Evolutionary conservation across 37 sponge, comb jelly and placozoan genomes (phyloP).

Genomic region (Ephydatia muelleri): DNA sequence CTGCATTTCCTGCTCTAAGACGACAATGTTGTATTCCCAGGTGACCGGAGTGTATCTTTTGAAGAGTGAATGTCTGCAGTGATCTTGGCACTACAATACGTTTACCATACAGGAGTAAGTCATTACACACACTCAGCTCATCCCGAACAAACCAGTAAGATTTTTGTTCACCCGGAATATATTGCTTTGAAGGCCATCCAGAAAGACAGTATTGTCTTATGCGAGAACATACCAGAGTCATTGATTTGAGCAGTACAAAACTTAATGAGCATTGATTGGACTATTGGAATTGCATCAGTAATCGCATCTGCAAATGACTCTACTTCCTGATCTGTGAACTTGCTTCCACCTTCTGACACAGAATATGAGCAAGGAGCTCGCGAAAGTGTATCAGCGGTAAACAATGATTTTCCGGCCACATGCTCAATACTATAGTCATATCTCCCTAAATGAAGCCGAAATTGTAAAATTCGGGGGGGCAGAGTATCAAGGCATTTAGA

Average conservation of each 20-base stretch:
- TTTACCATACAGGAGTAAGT: conserved; percentile 17
- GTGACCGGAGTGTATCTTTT: conserved; percentile 27
- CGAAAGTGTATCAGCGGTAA: conserved; percentile 28
- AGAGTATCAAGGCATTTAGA: conserved; percentile 15
- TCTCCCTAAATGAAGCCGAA: conserved; percentile 13
- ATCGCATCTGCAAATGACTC: not conserved
- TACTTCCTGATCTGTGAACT: conserved; percentile 15
- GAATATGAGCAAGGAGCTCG: conserved; percentile 6
- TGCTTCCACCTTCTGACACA: not conserved
- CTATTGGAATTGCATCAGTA: conserved; percentile 12
- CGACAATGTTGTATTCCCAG: conserved; percentile 28
- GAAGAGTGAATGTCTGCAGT: conserved; percentile 3
- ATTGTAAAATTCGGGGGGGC: conserved; percentile 15
- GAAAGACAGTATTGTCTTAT: conserved; percentile 11
- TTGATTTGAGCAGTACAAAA: conserved; percentile 12
- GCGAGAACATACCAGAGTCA: conserved; percentile 3
- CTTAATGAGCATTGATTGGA: not conserved
- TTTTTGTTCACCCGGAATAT: not conserved
- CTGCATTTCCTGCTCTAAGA: conserved; percentile 13
- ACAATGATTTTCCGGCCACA: not conserved
- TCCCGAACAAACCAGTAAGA: not conserved
- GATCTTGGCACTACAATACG: conserved; percentile 1
- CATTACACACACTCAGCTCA: conserved; percentile 3
- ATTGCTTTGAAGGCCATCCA: conserved; percentile 9
- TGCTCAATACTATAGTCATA: conserved; percentile 11